phyloP scores from a whole-genome alignment of 2,888 invertebrate species.

The Cyclophora albipunctata region DNA sequence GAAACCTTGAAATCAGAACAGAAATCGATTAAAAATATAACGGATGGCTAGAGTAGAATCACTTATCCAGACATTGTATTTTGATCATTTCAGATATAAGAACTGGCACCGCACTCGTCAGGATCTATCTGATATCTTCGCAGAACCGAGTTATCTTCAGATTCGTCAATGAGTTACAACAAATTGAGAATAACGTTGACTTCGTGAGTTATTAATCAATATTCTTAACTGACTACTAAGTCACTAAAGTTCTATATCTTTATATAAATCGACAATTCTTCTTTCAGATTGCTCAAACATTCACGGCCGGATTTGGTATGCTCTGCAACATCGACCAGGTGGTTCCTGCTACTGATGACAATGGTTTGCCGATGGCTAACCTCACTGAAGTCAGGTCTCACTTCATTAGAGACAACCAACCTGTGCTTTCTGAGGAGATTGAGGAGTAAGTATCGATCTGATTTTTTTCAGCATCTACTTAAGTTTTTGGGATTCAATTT shows the following conservation, averaged over 20 bases:
- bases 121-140: slow-evolving; percentile 75
- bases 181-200: slow-evolving; percentile 45
- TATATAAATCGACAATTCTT: neutral
- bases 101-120: slow-evolving; percentile 60
- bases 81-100: slow-evolving; percentile 38
- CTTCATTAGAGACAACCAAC: slow-evolving; percentile 72
- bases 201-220: slow-evolving; percentile 57
- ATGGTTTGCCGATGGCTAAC: slow-evolving; percentile 47
- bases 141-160: slow-evolving; percentile 73
- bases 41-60: too few species aligned
- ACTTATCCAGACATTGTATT: neutral
- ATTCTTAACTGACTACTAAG: too few species aligned
- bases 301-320: slow-evolving; percentile 66
- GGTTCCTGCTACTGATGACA: slow-evolving; percentile 48
- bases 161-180: slow-evolving; percentile 66
- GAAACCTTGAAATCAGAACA: too few species aligned
- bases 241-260: too few species aligned
- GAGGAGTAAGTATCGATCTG: slow-evolving; percentile 47
- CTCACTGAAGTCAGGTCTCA: slow-evolving; percentile 72
- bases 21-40: too few species aligned
- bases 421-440: slow-evolving; percentile 67
- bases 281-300: slow-evolving; percentile 68
- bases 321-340: slow-evolving; percentile 77
- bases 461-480: too few species aligned
- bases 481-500: too few species aligned